phyloP scores from a whole-genome alignment of 2,113 vertebrate species.

The Andinoacara biseriatus region DNA sequence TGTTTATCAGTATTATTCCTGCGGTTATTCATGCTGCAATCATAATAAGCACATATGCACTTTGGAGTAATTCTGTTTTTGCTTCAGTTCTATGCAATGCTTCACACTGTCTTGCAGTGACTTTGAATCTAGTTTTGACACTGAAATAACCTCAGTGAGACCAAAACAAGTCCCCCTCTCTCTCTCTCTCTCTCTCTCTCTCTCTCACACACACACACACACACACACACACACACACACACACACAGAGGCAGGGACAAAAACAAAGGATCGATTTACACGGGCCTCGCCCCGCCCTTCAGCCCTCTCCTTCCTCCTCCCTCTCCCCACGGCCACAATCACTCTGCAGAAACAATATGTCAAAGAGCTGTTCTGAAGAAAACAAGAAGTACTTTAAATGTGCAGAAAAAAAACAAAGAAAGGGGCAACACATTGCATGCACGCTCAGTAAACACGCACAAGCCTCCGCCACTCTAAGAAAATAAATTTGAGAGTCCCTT shows the following conservation, averaged over 20 bases:
- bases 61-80: background rate
- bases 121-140: constrained; percentile 13
- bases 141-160: background rate
- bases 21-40: background rate
- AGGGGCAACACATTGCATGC: background rate
- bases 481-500: constrained; percentile 26
- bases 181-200: too few species aligned
- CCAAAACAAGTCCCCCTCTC: constrained; percentile 43
- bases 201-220: background rate
- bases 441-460: background rate
- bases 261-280: constrained; percentile 75
- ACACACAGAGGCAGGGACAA: constrained; percentile 34
- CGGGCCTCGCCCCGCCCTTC: constrained; percentile 11
- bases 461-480: constrained; percentile 9
- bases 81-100: background rate
- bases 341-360: constrained; percentile 49
- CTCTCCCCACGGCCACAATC: constrained; percentile 43
- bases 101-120: too few species aligned
- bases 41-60: background rate
- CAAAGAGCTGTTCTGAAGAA: constrained; percentile 5
- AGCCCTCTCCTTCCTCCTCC: background rate
- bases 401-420: background rate
- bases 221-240: background rate
- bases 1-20: background rate
- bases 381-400: background rate